Evolutionary conservation across 2,797 vertebrate species (phyloP), one percentile per base, ranked within the genome.

Genomic region (Hydrophis major): DNA sequence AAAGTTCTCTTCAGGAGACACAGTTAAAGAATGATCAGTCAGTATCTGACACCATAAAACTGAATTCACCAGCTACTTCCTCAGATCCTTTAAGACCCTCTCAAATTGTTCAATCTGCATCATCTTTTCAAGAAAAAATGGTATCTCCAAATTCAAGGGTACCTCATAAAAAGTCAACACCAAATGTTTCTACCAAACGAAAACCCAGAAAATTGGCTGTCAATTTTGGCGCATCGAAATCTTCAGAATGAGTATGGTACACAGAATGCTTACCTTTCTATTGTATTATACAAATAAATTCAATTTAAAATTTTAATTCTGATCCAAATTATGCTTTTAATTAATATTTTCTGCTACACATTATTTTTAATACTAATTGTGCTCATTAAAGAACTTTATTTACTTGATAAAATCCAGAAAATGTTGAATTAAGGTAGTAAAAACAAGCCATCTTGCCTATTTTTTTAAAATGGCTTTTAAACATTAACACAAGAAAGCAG

Each of bases 121-220:
- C 96, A 91, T 95, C 98, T 89, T 94, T 93, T 92, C 96, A 96
- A 94, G 97, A 95, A 69, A 98, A 97, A 92, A 94, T 95, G 88
- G 97, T 94, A 91, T 95, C 97, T 42, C 95, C 97, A 94, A 96
- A 95, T 22, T 94, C 83, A 4, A 42, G 22, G 37, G 25, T 78
- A 88, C 90, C 97, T 96, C 97, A 96, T 93, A 97, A 92, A 61
- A 98, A 98, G 95, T 88, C 97, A 86, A 94, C 98, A 87, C 97
- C 98, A 37, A 97, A 98, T 96, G 98, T 98, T 66, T 98, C 98
- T 96, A 98, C 98, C 95, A 99, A 98, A 96, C 98, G 98, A 97
- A 99, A 98, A 97, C 97, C 98, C 93, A 98, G 99, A 94, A 99
- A 99, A 96, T 97, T 99, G 94, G 99, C 99, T 0, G 99, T 99